Percentiles rank a stretch among this genome's conserved stretches.
phyloP scores from a whole-genome alignment of 2,888 invertebrate genomes.

The Chirona hameri region DNA sequence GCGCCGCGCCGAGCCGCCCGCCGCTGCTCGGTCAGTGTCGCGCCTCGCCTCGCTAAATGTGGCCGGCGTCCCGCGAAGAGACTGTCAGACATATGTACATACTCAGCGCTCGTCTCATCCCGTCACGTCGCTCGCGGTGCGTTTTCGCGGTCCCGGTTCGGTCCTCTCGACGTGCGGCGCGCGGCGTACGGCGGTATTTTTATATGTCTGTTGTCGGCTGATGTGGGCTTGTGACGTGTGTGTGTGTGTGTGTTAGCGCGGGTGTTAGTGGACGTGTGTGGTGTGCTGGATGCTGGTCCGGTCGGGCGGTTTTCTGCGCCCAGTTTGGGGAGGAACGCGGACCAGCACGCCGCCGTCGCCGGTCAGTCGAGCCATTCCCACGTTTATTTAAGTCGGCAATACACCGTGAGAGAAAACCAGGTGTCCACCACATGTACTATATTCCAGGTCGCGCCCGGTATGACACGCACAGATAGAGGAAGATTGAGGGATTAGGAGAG shows the following conservation, averaged over 20 bases:
- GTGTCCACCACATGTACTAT: background rate
- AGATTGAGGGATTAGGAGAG: background rate
- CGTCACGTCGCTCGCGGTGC: background rate
- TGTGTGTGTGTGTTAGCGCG: background rate
- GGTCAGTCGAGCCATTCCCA: background rate
- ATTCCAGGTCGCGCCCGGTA: background rate
- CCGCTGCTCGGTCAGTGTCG: background rate
- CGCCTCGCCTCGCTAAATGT: too few species aligned
- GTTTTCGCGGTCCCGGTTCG: too few species aligned
- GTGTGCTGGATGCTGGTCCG: background rate
- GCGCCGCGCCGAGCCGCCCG: background rate
- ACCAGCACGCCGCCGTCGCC: background rate
- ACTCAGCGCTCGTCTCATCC: background rate
- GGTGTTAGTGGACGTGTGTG: background rate
- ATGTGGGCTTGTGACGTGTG: background rate
- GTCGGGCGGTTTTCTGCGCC: background rate
- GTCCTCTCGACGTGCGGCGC: too few species aligned
- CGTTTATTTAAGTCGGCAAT: constrained; percentile 1
- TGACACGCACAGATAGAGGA: background rate
- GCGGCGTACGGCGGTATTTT: background rate
- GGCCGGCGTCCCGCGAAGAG: background rate
- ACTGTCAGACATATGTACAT: constrained; percentile 22
- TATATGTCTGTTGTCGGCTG: background rate
- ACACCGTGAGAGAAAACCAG: background rate
- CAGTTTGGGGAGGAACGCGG: background rate